These are phyloP conservation scores for Nyctibius grandis DNA, from an alignment of 2,797 vertebrate species.

Conservation along the genomic window DNA sequence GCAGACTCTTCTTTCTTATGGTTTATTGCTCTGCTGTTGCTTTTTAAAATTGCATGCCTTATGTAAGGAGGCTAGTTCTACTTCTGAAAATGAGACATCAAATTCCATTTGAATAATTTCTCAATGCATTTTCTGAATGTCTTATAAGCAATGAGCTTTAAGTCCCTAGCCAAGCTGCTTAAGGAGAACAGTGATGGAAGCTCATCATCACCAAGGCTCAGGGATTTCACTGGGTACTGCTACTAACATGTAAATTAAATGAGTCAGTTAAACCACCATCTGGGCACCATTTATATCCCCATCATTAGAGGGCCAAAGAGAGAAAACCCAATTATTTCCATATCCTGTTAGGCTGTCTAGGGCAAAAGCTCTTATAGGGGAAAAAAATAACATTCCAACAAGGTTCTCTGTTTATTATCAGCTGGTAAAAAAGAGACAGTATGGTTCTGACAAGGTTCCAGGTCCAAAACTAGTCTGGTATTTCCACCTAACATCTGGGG, in stretches of 20 bases:
- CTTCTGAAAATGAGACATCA: constrained; percentile 31
- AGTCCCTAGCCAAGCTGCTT: constrained; percentile 45
- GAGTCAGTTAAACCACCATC: constrained; percentile 30
- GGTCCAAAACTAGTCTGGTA: background rate
- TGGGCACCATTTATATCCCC: constrained; percentile 35
- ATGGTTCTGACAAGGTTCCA: background rate
- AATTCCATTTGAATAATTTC: constrained; percentile 19
- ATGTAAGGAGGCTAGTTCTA: background rate
- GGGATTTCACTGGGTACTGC: constrained; percentile 38
- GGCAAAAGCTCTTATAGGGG: background rate
- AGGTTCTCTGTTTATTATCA: background rate
- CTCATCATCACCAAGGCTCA: constrained; percentile 29
- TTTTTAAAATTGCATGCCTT: constrained; percentile 30
- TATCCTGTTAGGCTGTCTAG: background rate
- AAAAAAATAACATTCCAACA: background rate
- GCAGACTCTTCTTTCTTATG: background rate
- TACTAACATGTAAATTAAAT: constrained; percentile 51
- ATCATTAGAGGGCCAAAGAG: constrained; percentile 31
- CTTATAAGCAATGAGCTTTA: background rate
- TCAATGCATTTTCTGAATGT: constrained; percentile 1
- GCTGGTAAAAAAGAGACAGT: background rate
- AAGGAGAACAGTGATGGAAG: constrained; percentile 38
- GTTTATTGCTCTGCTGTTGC: constrained; percentile 19
- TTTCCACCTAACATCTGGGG: background rate
- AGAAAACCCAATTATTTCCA: constrained; percentile 22